These are phyloP conservation scores for Trichopoda pennipes DNA, from an alignment of 2,888 invertebrate species.

Conservation along the genomic window DNA sequence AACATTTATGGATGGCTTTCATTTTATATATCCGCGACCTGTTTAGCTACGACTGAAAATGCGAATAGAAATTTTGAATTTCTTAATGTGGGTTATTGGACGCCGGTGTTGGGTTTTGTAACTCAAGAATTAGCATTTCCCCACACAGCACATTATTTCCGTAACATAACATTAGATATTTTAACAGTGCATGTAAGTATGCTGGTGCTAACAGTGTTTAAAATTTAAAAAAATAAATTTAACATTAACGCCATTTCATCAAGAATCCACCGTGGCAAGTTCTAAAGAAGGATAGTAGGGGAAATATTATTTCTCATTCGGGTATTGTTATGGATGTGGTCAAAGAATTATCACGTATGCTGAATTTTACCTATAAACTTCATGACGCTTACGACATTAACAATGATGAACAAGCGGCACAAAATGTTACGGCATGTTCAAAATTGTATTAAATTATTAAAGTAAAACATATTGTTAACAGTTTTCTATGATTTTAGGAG, in stretches of 20 bases:
- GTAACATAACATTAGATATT: conserved; percentile 87
- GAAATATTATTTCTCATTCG: conserved; percentile 82
- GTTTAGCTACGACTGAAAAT: conserved; percentile 67
- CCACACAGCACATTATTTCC: conserved; percentile 89
- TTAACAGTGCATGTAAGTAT: conserved; percentile 88
- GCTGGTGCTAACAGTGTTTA: neutral
- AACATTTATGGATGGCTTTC: neutral
- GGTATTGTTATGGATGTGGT: conserved; percentile 91
- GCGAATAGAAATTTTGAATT: conserved; percentile 76
- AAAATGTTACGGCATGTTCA: conserved; percentile 74
- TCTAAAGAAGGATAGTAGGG: conserved; percentile 83
- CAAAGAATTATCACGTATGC: conserved; percentile 86
- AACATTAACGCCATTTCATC: neutral
- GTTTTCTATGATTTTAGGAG: conserved; percentile 67
- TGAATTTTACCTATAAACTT: conserved; percentile 87
- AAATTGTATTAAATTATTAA: neutral
- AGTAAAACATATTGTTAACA: neutral
- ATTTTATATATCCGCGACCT: neutral
- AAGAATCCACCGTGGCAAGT: conserved; percentile 96
- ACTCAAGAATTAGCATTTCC: conserved; percentile 89
- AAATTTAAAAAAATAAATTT: neutral
- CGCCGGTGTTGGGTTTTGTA: conserved; percentile 85
- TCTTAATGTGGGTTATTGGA: conserved; percentile 87
- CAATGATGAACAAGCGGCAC: conserved; percentile 56
- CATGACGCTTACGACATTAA: conserved; percentile 72